Conservation (phyloP, 30 jellyfish, hydroid and myxozoan species). For the Catostylus mosaicus region DNA sequence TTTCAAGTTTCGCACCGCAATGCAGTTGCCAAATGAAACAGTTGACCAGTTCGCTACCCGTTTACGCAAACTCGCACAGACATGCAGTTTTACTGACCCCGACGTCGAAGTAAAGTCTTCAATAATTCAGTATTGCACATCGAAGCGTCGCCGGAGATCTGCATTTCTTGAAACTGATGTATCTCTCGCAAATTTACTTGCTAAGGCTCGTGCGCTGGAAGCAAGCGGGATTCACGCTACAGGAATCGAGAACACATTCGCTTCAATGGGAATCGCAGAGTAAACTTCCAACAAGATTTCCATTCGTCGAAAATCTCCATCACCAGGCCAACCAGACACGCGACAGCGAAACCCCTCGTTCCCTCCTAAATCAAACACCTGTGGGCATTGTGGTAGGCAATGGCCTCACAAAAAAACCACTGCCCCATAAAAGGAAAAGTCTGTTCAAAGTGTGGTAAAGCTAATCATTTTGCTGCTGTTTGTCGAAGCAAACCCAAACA, state of each 20-base stretch:
- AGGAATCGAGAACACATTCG: constrained; percentile 10
- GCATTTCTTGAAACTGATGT: constrained; percentile 25
- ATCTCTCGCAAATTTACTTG: not conserved
- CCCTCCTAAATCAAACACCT: not conserved
- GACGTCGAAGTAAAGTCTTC: constrained; percentile 11
- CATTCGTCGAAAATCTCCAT: not conserved
- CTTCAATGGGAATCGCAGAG: not conserved
- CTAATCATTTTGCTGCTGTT: constrained; percentile 33
- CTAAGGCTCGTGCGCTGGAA: constrained; percentile 18
- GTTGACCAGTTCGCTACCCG: constrained; percentile 28
- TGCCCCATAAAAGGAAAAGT: constrained; percentile 19
- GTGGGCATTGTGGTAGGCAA: not conserved
- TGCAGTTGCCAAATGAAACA: constrained; percentile 9
- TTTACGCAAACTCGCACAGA: constrained; percentile 17
- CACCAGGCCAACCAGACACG: too few species aligned
- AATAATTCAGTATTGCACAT: constrained; percentile 24
- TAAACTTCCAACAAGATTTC: not conserved
- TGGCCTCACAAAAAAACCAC: not conserved
- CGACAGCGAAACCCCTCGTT: too few species aligned
- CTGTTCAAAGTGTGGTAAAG: constrained; percentile 11
- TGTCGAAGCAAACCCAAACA: constrained; percentile 19
- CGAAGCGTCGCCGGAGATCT: constrained; percentile 21
- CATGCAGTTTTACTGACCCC: constrained; percentile 9
- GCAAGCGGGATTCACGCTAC: constrained; percentile 24
- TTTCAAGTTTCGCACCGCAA: constrained; percentile 23